Conservation (phyloP, 1,140 invertebrate genomes). For the Ruditapes philippinarum region DNA sequence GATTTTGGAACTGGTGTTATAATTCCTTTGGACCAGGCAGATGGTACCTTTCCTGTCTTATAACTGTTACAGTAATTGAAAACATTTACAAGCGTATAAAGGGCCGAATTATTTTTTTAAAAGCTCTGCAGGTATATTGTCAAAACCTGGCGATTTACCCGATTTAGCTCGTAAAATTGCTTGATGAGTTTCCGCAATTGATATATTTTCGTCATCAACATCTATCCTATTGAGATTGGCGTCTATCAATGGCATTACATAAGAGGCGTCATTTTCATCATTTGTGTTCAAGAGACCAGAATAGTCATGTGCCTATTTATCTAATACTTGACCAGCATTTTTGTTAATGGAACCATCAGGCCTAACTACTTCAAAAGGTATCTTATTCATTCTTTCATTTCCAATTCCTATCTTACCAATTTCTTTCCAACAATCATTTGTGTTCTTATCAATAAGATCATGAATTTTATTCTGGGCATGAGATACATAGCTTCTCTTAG, state of each 20-base stretch:
- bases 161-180: background rate
- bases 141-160: background rate
- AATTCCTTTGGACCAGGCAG: too few relatives aligned
- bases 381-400: background rate
- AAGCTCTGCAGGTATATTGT: background rate
- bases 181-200: background rate
- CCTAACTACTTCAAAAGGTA: background rate
- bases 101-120: background rate
- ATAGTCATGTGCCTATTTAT: background rate
- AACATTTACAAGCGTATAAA: background rate
- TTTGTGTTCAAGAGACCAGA: background rate
- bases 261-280: background rate
- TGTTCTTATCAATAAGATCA: background rate
- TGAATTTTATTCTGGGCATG: background rate
- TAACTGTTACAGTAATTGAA: background rate
- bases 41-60: too few relatives aligned
- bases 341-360: background rate
- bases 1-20: too few relatives aligned
- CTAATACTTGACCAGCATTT: background rate
- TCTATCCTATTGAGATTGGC: background rate
- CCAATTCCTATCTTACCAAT: background rate
- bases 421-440: background rate
- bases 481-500: background rate
- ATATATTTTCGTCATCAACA: background rate
- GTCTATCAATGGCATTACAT: background rate